A percentile compares a stretch with the other conserved stretches of the same genome.
Conservation (phyloP, 1,140 invertebrate genomes). For the Drosophila sp. region DNA sequence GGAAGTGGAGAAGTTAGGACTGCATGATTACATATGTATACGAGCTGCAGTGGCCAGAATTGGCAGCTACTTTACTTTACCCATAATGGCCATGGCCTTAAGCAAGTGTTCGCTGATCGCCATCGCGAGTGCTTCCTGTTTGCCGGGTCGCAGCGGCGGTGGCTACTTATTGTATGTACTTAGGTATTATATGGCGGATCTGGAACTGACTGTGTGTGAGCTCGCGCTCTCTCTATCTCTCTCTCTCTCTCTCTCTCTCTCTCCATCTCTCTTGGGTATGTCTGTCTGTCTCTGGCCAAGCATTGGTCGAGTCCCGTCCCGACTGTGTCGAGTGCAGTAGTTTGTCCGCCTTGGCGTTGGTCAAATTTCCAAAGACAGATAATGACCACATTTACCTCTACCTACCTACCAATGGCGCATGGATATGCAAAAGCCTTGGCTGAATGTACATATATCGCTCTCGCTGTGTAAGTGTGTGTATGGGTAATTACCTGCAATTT, state of each 20-base stretch:
- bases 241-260: too few species aligned
- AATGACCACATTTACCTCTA: slow-evolving; percentile 75
- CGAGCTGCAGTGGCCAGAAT: slow-evolving; percentile 50
- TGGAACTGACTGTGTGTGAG: slow-evolving; percentile 23
- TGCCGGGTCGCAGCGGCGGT: slow-evolving; percentile 18
- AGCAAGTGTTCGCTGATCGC: slow-evolving; percentile 75
- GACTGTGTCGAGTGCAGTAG: slow-evolving; percentile 15
- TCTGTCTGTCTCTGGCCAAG: slow-evolving; percentile 15
- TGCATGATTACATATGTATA: slow-evolving; percentile 8
- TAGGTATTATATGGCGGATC: slow-evolving; percentile 33
- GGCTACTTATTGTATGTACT: slow-evolving; percentile 31
- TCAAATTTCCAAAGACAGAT: slow-evolving; percentile 63
- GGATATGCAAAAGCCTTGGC: slow-evolving; percentile 22
- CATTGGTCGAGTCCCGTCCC: slow-evolving; percentile 32
- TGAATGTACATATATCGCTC: neutral
- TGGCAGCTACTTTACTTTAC: slow-evolving; percentile 27
- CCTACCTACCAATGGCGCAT: slow-evolving; percentile 62
- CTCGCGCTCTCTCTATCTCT: neutral
- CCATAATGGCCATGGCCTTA: slow-evolving; percentile 62
- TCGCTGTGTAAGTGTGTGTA: slow-evolving; percentile 25
- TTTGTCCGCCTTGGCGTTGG: slow-evolving; percentile 39
- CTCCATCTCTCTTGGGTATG: too few species aligned
- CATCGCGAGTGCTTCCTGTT: slow-evolving; percentile 77
- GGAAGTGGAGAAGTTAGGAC: slow-evolving; percentile 3
- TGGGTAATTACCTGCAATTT: slow-evolving; percentile 77